Base-by-base conservation (phyloP, 2,888 invertebrate species). In the Gymnosoma rotundatum region DNA sequence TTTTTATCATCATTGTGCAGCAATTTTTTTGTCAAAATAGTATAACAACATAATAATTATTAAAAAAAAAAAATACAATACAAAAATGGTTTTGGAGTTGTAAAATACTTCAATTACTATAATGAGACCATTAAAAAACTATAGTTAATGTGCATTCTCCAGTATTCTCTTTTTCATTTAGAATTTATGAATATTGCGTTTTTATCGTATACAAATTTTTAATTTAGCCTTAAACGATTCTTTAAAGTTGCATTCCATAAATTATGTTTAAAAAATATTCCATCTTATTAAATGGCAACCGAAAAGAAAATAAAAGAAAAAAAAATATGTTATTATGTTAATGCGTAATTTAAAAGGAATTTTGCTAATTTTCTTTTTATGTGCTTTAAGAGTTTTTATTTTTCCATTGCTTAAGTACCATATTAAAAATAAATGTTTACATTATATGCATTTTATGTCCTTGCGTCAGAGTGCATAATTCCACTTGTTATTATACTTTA, bases 241-340 rank as follows among this genome's bases (percentile, higher is more conserved):
- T 42, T 63, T 69, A 20, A 63, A 56, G 54, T 56, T 70, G 50
- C 52, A 21, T 21, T 63, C 38, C 63, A n/a, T 64, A 78, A 78
- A 72, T 48, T 64, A 64, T 64, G 56, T 72, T 52, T 50, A 48
- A 64, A 58, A 64, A 70, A 64, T 21, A 20, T 63, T 36, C 21
- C 36, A 56, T 36, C 12, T n/a, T 63, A 50, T 18, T 10, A 6
- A 58, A 36, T 42, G 42, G 2, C 10, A 42, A 42, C 42, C 9
- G 63, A 9, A 67, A 63, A 60, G 36, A n/a, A 69, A 56, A 25
- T 21, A 50, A 16, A 38, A 9, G 20, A 21, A 75, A 69, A 63
- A 18, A 54, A 42, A 36, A 58, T 63, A 45, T 78, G 25, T 78
- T 70, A 42, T 78, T 78, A 78, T 50, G 64, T 72, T 70, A 78